Evolutionary conservation across 2,113 vertebrate genomes (phyloP).

Genomic region (Ciconia stormi): DNA sequence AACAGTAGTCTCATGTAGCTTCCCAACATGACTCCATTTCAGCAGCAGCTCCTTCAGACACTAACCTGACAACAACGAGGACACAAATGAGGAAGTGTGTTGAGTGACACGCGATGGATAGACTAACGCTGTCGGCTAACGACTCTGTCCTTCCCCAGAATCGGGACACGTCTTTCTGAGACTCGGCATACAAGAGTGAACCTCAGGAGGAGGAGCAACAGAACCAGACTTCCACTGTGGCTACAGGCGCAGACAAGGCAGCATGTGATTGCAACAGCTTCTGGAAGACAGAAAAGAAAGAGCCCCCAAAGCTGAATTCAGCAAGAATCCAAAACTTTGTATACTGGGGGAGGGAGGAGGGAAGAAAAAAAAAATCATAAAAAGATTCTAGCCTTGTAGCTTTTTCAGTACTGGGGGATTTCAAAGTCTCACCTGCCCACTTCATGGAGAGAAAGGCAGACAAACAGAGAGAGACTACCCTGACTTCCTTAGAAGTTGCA

Average conservation of each 20-base stretch:
- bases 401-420: background rate
- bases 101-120: fast-evolving
- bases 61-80: background rate
- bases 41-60: background rate
- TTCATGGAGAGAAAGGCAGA: background rate
- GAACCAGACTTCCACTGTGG: background rate
- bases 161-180: background rate
- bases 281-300: background rate
- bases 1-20: background rate
- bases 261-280: background rate
- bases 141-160: background rate
- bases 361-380: background rate
- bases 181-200: fast-evolving
- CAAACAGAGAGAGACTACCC: background rate
- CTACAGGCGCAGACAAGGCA: background rate
- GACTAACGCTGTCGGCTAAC: fast-evolving
- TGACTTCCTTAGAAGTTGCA: background rate
- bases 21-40: background rate
- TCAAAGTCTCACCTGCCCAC: background rate
- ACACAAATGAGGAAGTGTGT: background rate
- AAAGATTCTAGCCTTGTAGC: background rate
- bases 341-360: background rate
- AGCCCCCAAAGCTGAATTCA: background rate
- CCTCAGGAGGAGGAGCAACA: background rate
- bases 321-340: background rate